Base-by-base conservation (phyloP, 2,797 vertebrate genomes). In the Poecilia picta region DNA sequence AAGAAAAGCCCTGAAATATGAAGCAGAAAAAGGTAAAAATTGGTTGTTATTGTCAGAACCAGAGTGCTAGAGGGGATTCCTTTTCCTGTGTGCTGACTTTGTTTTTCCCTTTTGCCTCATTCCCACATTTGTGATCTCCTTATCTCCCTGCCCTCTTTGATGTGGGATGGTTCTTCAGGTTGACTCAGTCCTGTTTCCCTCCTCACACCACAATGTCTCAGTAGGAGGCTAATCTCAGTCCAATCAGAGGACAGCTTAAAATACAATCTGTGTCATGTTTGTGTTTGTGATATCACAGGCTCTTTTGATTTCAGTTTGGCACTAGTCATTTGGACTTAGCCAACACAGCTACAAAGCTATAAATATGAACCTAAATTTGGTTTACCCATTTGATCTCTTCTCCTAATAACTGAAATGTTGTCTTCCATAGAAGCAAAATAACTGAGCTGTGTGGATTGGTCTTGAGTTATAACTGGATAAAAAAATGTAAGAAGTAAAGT, bases 191-290 rank as follows among this genome's bases (percentile, higher is more conserved):
- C 53, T 64, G 51, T 77, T 23, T 77, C 46, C 76, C 73, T 80
- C 64, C 72, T 77, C 83, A 80, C 53, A 82, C 36, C 36, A 39
- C 82, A 18, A 43, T 2, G 1, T 39, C 68, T 74, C 70, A 25
- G 73, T 47, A 53, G 70, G 53, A 77, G 43, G 83, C 41, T 79
- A 71, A 85, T 88, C 84, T 86, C 80, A 88, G 85, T 85, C 57
- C 59, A 36, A 75, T 80, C 85, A 81, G 82, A 87, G 79, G 28
- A 72, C 53, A 31, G 51, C 55, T 49, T 74, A 74, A 75, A 36
- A 41, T 2, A 53, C 47, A 5, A 6, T 57, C 31, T 31, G 8
- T 28, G 23, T 49, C 62, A 8, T 25, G 41, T 74, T 45, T 75
- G 43, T 85, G 47, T 75, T 64, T 64, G 59, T 64, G 13, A 33